Base-by-base conservation (phyloP, 1,140 invertebrate species). In the Branchinecta lynchi region DNA sequence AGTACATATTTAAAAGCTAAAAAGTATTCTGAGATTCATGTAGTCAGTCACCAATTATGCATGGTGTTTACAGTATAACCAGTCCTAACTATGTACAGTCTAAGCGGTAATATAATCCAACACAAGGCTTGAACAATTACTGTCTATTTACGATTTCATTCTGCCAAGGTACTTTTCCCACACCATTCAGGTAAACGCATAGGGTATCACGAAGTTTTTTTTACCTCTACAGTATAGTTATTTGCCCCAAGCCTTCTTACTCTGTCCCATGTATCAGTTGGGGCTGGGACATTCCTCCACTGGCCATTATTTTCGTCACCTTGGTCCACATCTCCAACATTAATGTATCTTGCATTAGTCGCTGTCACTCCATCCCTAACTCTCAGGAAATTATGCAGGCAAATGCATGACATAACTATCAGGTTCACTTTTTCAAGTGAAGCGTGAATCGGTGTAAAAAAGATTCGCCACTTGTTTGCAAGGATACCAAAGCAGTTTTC, bases 1-100 rank as follows among this genome's bases (percentile, higher is more conserved):
- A n/a, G n/a, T 51, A 51, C 46, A 51, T 51, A 51, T n/a, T 51
- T 51, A 51, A 51, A 51, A 51, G 46, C 46, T 51, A n/a, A 51
- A n/a, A 51, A 51, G n/a, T 51, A 51, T 51, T 51, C 46, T 51
- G 46, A 51, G 46, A 51, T 51, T 51, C 9, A 9, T 51, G 46
- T 51, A 51, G 46, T 51, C 46, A 51, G 46, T 51, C 46, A 51
- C 46, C 46, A 51, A 51, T 51, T 51, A 51, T 51, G 46, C 46
- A 51, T n/a, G n/a, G 46, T 51, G 46, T 9, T 51, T 51, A n/a
- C 46, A 51, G 46, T 51, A 51, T 51, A 51, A 51, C n/a, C 46
- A 51, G 9, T 51, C n/a, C 1, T 6, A 60, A 60, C 12, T 60
- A 60, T 60, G 51, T 60, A 60, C 51, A 60, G 17, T 60, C 51